phyloP scores from a whole-genome alignment of 2,888 invertebrate genomes.

The Drosophila lutescens region DNA sequence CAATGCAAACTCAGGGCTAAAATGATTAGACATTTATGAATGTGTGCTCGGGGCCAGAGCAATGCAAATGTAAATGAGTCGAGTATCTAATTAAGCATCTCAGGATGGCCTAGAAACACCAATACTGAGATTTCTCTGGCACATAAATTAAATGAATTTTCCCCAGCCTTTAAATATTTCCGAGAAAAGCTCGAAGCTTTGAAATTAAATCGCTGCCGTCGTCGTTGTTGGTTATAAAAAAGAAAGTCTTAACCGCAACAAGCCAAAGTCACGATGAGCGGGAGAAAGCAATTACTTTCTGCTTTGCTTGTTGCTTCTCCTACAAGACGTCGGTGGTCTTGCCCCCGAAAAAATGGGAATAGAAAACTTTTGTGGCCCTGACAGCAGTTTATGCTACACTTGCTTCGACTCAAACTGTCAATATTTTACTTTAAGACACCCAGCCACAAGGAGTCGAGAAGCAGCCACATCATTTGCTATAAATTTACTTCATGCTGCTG shows the following conservation, averaged over 20 bases:
- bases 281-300: conserved; percentile 79
- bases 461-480: conserved; percentile 74
- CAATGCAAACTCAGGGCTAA: conserved; percentile 47
- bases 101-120: conserved; percentile 18
- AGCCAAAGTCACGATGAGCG: conserved; percentile 62
- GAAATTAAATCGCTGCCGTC: conserved; percentile 48
- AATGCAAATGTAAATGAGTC: conserved; percentile 33
- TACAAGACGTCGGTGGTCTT: conserved; percentile 12
- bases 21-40: conserved; percentile 56
- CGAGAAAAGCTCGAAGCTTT: not conserved
- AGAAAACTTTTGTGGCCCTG: conserved; percentile 60
- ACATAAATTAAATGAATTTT: not conserved
- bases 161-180: not conserved
- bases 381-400: conserved; percentile 73
- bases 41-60: not conserved
- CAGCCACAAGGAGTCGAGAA: conserved; percentile 25
- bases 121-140: not conserved
- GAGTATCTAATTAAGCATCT: conserved; percentile 32
- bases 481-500: conserved; percentile 65
- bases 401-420: conserved; percentile 75
- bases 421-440: conserved; percentile 78
- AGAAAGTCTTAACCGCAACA: conserved; percentile 30
- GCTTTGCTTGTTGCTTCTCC: conserved; percentile 68
- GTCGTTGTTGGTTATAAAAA: conserved; percentile 39
- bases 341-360: conserved; percentile 21